These are phyloP conservation scores for Drosophila eohydei DNA, from an alignment of 2,888 invertebrate genomes.

Conservation along the genomic window DNA sequence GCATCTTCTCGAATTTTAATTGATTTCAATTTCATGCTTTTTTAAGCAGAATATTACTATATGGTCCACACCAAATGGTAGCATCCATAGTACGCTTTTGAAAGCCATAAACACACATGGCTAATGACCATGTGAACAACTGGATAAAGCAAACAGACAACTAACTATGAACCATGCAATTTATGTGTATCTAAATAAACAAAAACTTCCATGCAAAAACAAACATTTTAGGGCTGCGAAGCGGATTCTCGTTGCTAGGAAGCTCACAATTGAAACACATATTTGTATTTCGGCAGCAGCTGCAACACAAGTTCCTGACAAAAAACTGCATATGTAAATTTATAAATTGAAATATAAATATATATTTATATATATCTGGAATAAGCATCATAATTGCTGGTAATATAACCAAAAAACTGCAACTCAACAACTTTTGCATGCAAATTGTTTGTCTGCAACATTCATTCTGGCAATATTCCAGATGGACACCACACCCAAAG, in stretches of 20 bases:
- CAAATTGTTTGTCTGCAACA: constrained; percentile 9
- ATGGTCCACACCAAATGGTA: neutral
- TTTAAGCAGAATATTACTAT: neutral
- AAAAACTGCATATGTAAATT: constrained; percentile 7
- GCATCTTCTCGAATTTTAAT: neutral
- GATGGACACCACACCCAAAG: neutral
- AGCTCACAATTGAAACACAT: constrained; percentile 22
- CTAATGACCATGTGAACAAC: constrained; percentile 63
- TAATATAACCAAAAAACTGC: constrained; percentile 61
- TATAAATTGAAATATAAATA: constrained; percentile 2
- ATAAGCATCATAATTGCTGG: constrained; percentile 67
- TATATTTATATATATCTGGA: constrained; percentile 4
- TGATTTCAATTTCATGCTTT: neutral
- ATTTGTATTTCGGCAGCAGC: constrained; percentile 33
- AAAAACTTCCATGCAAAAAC: constrained; percentile 36
- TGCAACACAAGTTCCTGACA: constrained; percentile 19
- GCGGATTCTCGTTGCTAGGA: constrained; percentile 3
- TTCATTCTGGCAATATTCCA: constrained; percentile 8
- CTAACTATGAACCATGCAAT: constrained; percentile 53
- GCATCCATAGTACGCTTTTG: neutral
- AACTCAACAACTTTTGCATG: constrained; percentile 30
- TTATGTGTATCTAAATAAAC: constrained; percentile 69
- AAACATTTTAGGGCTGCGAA: constrained; percentile 40
- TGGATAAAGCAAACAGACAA: constrained; percentile 41
- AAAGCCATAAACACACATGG: constrained; percentile 10